phyloP scores from a whole-genome alignment of 1,140 invertebrate genomes.

The Babylonia areolata region DNA sequence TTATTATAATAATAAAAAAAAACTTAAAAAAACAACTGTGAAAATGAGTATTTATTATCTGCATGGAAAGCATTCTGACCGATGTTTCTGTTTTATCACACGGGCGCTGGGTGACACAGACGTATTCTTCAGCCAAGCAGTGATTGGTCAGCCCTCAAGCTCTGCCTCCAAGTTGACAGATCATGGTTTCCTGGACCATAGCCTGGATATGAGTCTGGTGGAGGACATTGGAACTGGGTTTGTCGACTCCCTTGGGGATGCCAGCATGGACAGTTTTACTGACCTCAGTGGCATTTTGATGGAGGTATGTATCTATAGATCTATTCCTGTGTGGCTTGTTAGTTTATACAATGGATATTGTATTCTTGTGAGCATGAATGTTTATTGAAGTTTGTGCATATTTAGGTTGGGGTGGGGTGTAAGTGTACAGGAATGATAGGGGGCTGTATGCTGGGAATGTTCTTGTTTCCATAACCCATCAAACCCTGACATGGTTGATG shows the following conservation, averaged over 20 bases:
- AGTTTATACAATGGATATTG: too few relatives aligned
- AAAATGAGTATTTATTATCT: too few relatives aligned
- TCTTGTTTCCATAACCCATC: too few relatives aligned
- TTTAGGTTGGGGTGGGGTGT: too few relatives aligned
- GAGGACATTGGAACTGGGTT: constrained; percentile 19
- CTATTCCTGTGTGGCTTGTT: too few relatives aligned
- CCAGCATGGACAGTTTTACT: constrained; percentile 61
- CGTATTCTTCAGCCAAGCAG: neutral
- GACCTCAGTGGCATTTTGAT: constrained; percentile 55
- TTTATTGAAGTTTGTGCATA: too few relatives aligned
- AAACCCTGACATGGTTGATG: too few relatives aligned
- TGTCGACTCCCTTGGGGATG: constrained; percentile 49
- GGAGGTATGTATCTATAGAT: constrained; percentile 38
- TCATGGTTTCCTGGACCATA: neutral
- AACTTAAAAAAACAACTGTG: too few relatives aligned
- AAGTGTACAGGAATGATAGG: too few relatives aligned
- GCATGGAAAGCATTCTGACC: too few relatives aligned
- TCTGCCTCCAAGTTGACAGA: neutral
- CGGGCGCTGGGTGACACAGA: constrained; percentile 1
- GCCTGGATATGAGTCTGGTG: neutral
- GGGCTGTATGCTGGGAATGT: too few relatives aligned
- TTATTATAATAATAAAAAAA: neutral
- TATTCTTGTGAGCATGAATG: too few relatives aligned
- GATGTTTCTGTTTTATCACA: neutral
- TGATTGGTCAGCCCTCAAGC: constrained; percentile 4